These are phyloP conservation scores for Procavia capensis DNA, from an alignment of 2,113 vertebrate genomes.

Conservation along the genomic window DNA sequence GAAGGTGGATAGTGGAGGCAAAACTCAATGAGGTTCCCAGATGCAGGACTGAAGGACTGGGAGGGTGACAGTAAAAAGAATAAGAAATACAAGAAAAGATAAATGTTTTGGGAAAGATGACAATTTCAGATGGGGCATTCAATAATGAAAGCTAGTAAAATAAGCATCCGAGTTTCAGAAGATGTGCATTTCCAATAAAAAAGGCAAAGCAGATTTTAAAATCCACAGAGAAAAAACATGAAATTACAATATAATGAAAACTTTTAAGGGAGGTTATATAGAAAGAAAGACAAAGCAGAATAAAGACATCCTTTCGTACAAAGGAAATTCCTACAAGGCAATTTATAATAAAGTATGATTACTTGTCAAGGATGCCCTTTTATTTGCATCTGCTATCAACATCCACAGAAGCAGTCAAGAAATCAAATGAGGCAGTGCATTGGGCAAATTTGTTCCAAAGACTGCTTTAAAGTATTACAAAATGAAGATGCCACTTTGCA, in stretches of 20 bases:
- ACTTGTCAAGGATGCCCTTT: neutral
- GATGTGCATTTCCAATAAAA: neutral
- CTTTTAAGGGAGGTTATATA: neutral
- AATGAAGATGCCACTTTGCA: too few species aligned
- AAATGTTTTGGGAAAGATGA: neutral
- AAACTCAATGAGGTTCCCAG: neutral
- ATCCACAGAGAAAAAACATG: neutral
- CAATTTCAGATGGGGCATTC: neutral
- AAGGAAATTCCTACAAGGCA: neutral
- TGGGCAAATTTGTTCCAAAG: too few species aligned
- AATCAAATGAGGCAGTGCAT: too few species aligned
- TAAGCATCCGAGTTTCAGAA: neutral
- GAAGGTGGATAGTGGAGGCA: fast-evolving
- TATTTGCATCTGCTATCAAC: too few species aligned
- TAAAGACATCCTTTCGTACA: neutral
- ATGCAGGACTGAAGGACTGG: neutral
- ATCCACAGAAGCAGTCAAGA: too few species aligned
- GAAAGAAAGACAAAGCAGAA: neutral
- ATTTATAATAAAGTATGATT: neutral
- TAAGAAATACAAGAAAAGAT: neutral
- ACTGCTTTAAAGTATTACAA: too few species aligned
- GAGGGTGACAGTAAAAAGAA: neutral
- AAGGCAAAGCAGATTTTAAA: neutral
- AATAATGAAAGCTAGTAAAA: neutral
- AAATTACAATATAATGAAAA: neutral